A percentile compares a stretch with the other conserved stretches of the same genome.
Evolutionary conservation across 1,140 invertebrate genomes (phyloP).

Genomic region (Drosophila mayri): DNA sequence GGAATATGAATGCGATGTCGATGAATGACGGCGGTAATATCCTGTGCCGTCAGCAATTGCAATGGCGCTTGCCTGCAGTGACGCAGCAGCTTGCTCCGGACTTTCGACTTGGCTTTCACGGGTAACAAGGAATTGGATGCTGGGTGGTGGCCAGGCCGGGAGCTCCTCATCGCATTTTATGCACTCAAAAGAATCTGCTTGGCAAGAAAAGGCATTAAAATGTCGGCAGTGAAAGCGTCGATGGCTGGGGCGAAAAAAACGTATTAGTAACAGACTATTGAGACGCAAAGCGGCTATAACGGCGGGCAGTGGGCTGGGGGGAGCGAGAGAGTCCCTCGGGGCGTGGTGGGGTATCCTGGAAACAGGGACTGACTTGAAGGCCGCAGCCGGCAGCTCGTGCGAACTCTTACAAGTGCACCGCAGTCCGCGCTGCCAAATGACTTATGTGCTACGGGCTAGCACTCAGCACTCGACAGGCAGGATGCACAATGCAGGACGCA

Average conservation of each 20-base stretch:
- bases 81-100: slow-evolving; percentile 65
- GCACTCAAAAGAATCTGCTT: slow-evolving; percentile 77
- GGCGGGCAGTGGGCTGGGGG: not conserved
- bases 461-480: slow-evolving; percentile 46
- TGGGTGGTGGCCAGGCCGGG: slow-evolving; percentile 8
- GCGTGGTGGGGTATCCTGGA: no score
- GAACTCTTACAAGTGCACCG: slow-evolving; percentile 75
- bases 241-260: slow-evolving; percentile 53
- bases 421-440: slow-evolving; percentile 61
- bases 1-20: slow-evolving; percentile 63
- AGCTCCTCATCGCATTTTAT: slow-evolving; percentile 56
- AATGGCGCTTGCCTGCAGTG: slow-evolving; percentile 62
- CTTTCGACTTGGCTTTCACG: slow-evolving; percentile 26
- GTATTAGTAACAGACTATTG: slow-evolving; percentile 83
- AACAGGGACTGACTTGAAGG: no score
- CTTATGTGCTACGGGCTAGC: slow-evolving; percentile 75
- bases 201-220: slow-evolving; percentile 81
- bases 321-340: slow-evolving; percentile 7
- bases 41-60: slow-evolving; percentile 75
- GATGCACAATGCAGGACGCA: slow-evolving; percentile 26
- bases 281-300: slow-evolving; percentile 66
- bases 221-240: slow-evolving; percentile 66
- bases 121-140: slow-evolving; percentile 6
- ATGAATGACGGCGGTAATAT: slow-evolving; percentile 82
- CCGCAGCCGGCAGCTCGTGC: slow-evolving; percentile 58